Conservation (phyloP, 2,797 vertebrate species). For the Anguilla marmorata region DNA sequence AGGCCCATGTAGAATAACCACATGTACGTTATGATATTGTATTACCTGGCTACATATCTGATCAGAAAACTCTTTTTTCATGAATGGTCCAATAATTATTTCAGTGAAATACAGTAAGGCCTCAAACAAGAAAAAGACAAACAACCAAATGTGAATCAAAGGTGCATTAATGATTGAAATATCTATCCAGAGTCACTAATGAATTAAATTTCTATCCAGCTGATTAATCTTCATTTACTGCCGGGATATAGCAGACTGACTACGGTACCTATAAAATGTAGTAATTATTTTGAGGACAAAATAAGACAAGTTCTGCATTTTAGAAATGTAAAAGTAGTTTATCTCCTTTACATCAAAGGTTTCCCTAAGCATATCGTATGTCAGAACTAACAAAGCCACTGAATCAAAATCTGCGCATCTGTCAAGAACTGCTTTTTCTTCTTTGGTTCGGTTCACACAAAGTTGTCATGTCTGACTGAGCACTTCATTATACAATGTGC, state of each 20-base stretch:
- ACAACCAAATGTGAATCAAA: background rate
- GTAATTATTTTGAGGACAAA: background rate
- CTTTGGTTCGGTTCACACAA: background rate
- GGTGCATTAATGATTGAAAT: background rate
- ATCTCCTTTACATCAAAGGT: conserved; percentile 1
- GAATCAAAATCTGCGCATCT: background rate
- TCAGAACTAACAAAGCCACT: background rate
- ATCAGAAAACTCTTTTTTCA: background rate
- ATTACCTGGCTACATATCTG: background rate
- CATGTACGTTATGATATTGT: background rate
- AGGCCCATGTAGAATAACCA: background rate
- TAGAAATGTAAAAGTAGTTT: background rate
- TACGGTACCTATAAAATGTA: background rate
- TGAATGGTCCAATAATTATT: background rate
- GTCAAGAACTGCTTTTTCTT: background rate
- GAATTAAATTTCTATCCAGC: background rate
- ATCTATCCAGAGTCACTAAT: background rate
- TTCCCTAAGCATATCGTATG: background rate
- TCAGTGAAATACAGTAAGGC: background rate
- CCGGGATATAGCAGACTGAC: background rate
- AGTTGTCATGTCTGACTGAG: background rate
- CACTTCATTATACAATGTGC: background rate
- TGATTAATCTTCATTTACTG: background rate
- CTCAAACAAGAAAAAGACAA: background rate
- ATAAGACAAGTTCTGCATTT: background rate